These are phyloP conservation scores for Micronycteris hirsuta DNA, from an alignment of 2,113 vertebrate species.

Conservation along the genomic window DNA sequence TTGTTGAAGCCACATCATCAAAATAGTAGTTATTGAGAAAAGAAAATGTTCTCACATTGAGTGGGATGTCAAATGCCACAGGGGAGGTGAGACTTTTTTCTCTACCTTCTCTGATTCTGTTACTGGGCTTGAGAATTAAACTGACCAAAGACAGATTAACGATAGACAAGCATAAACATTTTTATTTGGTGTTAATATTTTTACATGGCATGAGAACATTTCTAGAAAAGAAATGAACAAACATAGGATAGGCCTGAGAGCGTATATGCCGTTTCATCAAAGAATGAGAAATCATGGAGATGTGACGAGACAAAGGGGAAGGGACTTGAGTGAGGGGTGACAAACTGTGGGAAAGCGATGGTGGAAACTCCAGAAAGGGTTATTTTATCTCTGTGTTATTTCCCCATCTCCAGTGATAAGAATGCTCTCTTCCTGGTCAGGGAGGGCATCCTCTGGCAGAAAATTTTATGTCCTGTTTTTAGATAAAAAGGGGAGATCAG, in stretches of 20 bases:
- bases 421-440: neutral
- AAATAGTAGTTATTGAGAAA: neutral
- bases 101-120: neutral
- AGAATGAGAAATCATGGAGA: neutral
- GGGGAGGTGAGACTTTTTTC: neutral
- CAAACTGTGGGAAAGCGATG: neutral
- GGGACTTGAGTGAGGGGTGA: no score
- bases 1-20: neutral
- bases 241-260: neutral
- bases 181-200: neutral
- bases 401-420: neutral
- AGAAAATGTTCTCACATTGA: neutral
- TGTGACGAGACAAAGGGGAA: neutral
- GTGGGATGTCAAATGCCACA: neutral
- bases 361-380: neutral
- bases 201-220: neutral
- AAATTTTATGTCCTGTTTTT: neutral
- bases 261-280: neutral
- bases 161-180: neutral
- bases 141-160: neutral
- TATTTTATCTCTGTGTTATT: neutral
- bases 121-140: neutral
- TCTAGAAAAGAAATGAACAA: neutral
- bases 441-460: neutral
- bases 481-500: neutral